Base-by-base conservation (phyloP, 2,113 vertebrate genomes). In the Oenanthe oenanthe region DNA sequence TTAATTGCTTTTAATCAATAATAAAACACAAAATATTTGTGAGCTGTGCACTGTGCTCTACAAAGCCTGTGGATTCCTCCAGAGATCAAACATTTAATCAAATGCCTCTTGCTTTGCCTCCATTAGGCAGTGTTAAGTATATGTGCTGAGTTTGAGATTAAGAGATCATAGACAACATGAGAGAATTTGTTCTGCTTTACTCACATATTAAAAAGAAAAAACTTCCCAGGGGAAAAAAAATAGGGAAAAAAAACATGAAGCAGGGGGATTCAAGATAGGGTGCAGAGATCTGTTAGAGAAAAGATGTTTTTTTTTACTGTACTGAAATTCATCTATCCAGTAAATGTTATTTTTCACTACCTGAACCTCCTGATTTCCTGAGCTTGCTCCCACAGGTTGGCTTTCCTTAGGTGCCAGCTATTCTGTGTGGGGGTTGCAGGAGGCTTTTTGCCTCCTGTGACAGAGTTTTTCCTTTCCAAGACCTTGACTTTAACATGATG, bases 121-220 rank as follows among this genome's bases (percentile, higher is more conserved):
- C 85, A 90, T 95, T 96, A 94, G 89, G 82, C 63, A 86, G 13
- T 70, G 60, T 76, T 90, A 31, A 51, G 75, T 95, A 77, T 94
- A 91, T 80, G 54, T 93, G 92, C 79, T 74, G 92, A 88, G 96
- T 73, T 83, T 68, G 79, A 95, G 94, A 95, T 93, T 78, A 82
- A 88, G 81, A 85, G 94, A 95, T 97, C 88, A 83, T 32, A 95
- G 88, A 68, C 71, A 90, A 77, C 82, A 92, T 56, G 85, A 88
- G 91, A 95, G 78, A 92, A 93, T 95, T 96, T 93, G 95, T 94
- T 94, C 89, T 96, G 93, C 92, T 89, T 93, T 95, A 67, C 84
- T 96, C 84, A 82, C 66, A 75, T 67, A 89, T 87, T 91, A 91
- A 94, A 89, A 80, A 78, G 60, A 63, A 91, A 92, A 92, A 92